Percentiles rank a stretch among this genome's conserved stretches.
Conservation (phyloP, 2,888 invertebrate species). For the Caprella mutica region DNA sequence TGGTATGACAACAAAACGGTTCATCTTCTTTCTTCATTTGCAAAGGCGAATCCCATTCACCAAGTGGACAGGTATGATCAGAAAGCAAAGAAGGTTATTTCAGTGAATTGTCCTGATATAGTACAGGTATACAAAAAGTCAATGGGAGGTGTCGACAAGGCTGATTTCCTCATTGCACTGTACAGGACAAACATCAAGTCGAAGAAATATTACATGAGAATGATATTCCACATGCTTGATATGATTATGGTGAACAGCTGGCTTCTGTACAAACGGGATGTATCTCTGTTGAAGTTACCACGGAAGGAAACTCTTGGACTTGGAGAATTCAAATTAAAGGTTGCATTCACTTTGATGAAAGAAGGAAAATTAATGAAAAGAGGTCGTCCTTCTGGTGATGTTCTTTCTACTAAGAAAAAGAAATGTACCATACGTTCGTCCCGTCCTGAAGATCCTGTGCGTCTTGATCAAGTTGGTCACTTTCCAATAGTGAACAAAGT, state of each 20-base stretch:
- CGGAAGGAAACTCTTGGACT: background rate
- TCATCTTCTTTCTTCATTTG: constrained; percentile 7
- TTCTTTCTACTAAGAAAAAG: no score
- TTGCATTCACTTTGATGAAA: background rate
- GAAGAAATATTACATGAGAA: background rate
- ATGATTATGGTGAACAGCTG: background rate
- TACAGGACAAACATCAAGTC: background rate
- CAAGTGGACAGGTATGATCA: background rate
- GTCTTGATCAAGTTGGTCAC: no score
- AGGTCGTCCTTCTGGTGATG: constrained; percentile 2
- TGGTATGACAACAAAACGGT: constrained; percentile 12
- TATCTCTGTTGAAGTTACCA: background rate
- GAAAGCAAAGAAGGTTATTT: background rate
- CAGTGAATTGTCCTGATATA: constrained; percentile 2
- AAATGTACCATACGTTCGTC: no score
- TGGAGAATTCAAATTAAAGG: background rate
- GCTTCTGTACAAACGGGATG: background rate
- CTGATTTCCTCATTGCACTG: background rate
- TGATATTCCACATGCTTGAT: constrained; percentile 2
- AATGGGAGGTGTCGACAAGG: constrained; percentile 13
- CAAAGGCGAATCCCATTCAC: background rate
- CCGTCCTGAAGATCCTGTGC: no score
- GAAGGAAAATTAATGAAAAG: background rate
- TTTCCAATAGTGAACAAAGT: no score
- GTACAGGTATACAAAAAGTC: constrained; percentile 4